Conservation (phyloP, 2,888 invertebrate genomes). For the Archips crataeganus region DNA sequence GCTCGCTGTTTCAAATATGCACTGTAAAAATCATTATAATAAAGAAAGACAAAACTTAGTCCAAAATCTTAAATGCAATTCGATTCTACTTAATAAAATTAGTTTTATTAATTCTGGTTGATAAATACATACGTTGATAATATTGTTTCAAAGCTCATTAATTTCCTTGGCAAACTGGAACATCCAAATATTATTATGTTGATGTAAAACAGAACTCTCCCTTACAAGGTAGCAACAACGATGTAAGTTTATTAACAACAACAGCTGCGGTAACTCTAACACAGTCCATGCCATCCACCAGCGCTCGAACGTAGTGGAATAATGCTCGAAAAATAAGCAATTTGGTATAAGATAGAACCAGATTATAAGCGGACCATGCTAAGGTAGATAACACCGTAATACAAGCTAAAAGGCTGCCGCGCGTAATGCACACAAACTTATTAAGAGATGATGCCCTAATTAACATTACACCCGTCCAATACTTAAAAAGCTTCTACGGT, state of each 20-base stretch:
- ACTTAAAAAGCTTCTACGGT: background rate
- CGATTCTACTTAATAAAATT: too few species aligned
- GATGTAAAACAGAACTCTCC: constrained; percentile 6
- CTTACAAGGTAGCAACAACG: constrained; percentile 5
- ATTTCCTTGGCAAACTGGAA: background rate
- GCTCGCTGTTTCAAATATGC: too few species aligned
- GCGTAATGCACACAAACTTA: too few species aligned
- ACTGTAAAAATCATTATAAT: too few species aligned
- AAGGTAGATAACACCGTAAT: too few species aligned
- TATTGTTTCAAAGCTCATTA: background rate
- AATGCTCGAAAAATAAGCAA: background rate
- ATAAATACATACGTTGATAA: background rate
- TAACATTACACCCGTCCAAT: background rate
- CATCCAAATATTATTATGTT: background rate
- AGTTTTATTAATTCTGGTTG: background rate
- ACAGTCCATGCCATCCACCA: background rate
- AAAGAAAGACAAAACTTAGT: too few species aligned
- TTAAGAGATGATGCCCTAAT: too few species aligned
- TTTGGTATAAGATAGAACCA: background rate
- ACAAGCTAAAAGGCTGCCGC: background rate
- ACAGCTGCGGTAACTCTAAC: constrained; percentile 1
- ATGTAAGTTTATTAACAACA: constrained; percentile 5
- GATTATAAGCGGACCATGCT: too few species aligned
- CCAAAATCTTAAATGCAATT: too few species aligned
- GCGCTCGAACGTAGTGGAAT: background rate